Evolutionary conservation across 2,888 invertebrate species (phyloP).

Genomic region (Cosmopolites sordidus): DNA sequence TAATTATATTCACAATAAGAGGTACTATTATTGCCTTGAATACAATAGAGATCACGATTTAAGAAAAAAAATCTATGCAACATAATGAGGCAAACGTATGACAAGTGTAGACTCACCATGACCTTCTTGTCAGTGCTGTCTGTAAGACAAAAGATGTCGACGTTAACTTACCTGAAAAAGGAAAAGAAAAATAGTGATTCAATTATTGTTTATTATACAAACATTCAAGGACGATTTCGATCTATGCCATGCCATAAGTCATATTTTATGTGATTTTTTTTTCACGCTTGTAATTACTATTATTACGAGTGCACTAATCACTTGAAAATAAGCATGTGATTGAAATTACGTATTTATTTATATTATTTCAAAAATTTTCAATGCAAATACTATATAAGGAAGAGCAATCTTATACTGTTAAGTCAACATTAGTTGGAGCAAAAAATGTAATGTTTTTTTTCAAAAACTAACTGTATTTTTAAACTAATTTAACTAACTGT

Average conservation of each 20-base stretch:
- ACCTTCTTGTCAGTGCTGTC: constrained; percentile 21
- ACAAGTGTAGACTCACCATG: constrained; percentile 26
- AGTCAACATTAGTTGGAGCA: too few relatives aligned
- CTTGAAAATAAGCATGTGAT: neutral
- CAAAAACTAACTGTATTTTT: too few relatives aligned
- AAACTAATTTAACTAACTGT: too few relatives aligned
- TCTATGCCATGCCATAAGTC: constrained; percentile 17
- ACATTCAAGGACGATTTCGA: constrained; percentile 23
- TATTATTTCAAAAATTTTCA: neutral
- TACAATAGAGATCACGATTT: constrained; percentile 26
- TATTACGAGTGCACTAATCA: constrained; percentile 7
- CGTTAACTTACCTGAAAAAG: constrained; percentile 26
- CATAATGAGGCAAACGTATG: constrained; percentile 28
- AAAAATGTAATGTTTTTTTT: too few relatives aligned
- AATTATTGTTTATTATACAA: constrained; percentile 25
- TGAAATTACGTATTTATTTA: neutral
- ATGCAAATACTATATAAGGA: too few relatives aligned
- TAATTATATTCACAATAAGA: constrained; percentile 28
- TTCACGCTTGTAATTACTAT: constrained; percentile 19
- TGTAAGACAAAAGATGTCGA: constrained; percentile 26
- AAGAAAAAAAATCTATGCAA: constrained; percentile 21
- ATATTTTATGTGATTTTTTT: constrained; percentile 20
- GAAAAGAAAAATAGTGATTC: constrained; percentile 23
- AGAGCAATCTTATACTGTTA: too few relatives aligned
- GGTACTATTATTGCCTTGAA: constrained; percentile 29